Conservation (phyloP, 1,140 invertebrate genomes). For the Papilio polytes region DNA sequence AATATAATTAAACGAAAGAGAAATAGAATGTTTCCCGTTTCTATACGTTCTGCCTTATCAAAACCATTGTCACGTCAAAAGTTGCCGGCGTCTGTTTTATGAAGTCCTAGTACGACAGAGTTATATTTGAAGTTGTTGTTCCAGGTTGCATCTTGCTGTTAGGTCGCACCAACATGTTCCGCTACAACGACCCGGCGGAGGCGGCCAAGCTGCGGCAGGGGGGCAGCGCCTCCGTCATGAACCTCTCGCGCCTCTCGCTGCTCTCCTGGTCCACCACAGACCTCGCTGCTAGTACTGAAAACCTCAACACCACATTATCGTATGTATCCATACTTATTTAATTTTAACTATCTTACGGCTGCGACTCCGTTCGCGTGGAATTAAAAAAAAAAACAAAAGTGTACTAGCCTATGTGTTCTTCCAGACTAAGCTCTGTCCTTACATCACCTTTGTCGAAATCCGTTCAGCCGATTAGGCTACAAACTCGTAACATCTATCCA, state of each 20-base stretch:
- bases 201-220: conserved; percentile 92
- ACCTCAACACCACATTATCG: conserved; percentile 81
- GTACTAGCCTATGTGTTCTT: too few relatives aligned
- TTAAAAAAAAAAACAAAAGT: too few relatives aligned
- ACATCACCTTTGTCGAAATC: too few relatives aligned
- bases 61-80: too few relatives aligned
- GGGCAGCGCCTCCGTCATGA: conserved; percentile 87
- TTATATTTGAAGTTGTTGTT: conserved; percentile 27
- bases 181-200: conserved; percentile 96
- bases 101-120: background rate
- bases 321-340: conserved; percentile 48
- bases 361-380: too few relatives aligned
- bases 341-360: too few relatives aligned
- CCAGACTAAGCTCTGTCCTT: too few relatives aligned
- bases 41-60: background rate
- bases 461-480: too few relatives aligned
- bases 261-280: conserved; percentile 93
- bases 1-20: too few relatives aligned
- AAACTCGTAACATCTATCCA: too few relatives aligned
- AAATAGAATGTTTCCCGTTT: background rate
- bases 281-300: conserved; percentile 91
- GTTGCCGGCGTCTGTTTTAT: too few relatives aligned
- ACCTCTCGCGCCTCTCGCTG: conserved; percentile 92
- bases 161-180: conserved; percentile 95
- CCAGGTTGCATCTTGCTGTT: conserved; percentile 92